Conservation (phyloP, 2,888 invertebrate genomes). For the Callosobruchus maculatus region DNA sequence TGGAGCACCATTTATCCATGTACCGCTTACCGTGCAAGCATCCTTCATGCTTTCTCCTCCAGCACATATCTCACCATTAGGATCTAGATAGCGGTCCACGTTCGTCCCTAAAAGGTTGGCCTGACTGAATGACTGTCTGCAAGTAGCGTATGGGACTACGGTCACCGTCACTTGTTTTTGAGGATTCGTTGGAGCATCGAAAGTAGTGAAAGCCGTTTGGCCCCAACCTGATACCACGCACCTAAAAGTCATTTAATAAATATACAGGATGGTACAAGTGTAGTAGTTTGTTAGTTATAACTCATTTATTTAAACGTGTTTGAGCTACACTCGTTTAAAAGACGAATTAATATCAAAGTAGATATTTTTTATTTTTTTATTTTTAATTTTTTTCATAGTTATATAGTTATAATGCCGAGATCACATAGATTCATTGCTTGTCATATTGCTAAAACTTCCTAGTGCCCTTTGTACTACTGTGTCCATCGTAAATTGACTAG, state of each 20-base stretch:
- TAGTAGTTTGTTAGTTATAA: too few species aligned
- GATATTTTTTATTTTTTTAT: too few species aligned
- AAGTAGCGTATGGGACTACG: conserved; percentile 58
- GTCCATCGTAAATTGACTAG: too few species aligned
- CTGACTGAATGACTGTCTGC: conserved; percentile 33
- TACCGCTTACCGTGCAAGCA: conserved; percentile 39
- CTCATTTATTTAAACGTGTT: too few species aligned
- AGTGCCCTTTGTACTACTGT: too few species aligned
- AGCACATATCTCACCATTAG: conserved; percentile 40
- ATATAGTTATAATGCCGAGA: too few species aligned
- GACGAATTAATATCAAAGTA: too few species aligned
- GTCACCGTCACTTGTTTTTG: conserved; percentile 75
- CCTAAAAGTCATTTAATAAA: conserved; percentile 30
- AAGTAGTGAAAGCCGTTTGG: conserved; percentile 63
- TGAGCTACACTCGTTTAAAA: too few species aligned
- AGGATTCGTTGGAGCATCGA: conserved; percentile 52
- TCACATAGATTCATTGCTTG: too few species aligned
- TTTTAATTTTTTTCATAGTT: too few species aligned
- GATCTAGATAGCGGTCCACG: conserved; percentile 40
- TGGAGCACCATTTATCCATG: background rate
- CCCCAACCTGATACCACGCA: conserved; percentile 86
- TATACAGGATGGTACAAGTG: too few species aligned
- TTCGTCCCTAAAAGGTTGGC: conserved; percentile 32
- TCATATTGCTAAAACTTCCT: too few species aligned
- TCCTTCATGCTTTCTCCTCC: conserved; percentile 39